Evolutionary conservation across 2,797 vertebrate species (phyloP), one percentile per base, ranked within the genome.

Genomic region (Acrossocheilus fasciatus): DNA sequence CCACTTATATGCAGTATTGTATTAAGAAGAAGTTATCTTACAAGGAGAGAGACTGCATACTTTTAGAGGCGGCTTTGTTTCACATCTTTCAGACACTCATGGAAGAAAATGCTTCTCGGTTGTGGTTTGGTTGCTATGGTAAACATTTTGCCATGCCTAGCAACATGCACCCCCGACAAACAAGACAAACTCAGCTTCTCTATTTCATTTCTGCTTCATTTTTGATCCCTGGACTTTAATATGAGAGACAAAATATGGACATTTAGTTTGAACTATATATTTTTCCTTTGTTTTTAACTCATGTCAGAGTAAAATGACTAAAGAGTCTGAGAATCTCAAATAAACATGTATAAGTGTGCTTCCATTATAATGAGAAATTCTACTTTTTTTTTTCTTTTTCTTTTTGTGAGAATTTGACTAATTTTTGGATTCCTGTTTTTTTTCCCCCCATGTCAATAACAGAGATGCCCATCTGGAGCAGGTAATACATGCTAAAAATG

Each of bases 1-100:
- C 89, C 89, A 88, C 90, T 91, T 91, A 75, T 89, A 89, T 93
- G 91, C 93, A 93, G 93, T 93, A 93, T 94, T 94, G 91, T 92
- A 86, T 87, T 83, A 84, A 91, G 45, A 88, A 88, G 87, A 90
- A 85, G 89, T 86, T 45, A 81, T 66, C 11, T 70, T 69, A 43
- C 11, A 30, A 82, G 77, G 39, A 78, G 84, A 43, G 76, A 70
- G 64, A 68, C 64, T 50, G 41, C 10, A 85, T 90, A 86, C 88
- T 85, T 45, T 81, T 66, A 81, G 45, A 57, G n/a, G 26, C 30
- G 36, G 50, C 69, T 85, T 86, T 45, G 64, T 79, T 85, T 82
- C 23, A 64, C 64, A 74, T 87, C 50, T 76, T 59, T 86, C 52
- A 85, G 26, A 85, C 66, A 47, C 57, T 23, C 57, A 62, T 17